Evolutionary conservation across 2,113 vertebrate species (phyloP), one percentile per base, ranked within the genome.

Genomic region (Crotalus viridis): DNA sequence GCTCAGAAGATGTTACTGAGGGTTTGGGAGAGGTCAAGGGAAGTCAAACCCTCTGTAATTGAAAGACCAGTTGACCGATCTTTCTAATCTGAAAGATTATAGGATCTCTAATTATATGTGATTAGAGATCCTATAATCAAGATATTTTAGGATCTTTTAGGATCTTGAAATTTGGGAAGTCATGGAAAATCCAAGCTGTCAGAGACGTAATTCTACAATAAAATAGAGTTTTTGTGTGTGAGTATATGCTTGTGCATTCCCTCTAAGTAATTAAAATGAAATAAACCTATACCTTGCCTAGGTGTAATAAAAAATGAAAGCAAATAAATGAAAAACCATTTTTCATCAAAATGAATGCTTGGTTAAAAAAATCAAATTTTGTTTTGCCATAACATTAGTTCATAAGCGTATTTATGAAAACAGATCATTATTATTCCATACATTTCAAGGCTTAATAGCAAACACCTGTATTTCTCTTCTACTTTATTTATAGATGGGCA

Each of bases 401-500:
- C 74, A 39, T n/a, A 21, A 12, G 24, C 4, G 39, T 33, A 64
- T 33, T 88, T 87, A 15, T 43, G 2, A 48, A 85, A 81, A 85
- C 1, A 28, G 0, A 22, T 33, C 5, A 5, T 61, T 88, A 10
- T 46, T 74, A 46, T 89, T 74, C 19, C 87, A 0, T 46, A 3
- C 0, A 39, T 57, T 89, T 64, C 52, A 88, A 59, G 4, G 91
- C 13, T n/a, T n/a, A 39, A 21, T 88, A 10, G 74, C 17, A 57
- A 74, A 94, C 89, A 2, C 19, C 5, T 93, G 4, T 86, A 10
- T 28, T 52, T 1, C 52, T 43, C n/a, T 87, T 95, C 69, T 93
- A 95, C 95, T 87, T 88, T 26, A 89, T 61, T 93, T 64, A 0
- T 96, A 99, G 99, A 95, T 99, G 99, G 99, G 99, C 99, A 64